Evolutionary conservation across 2,888 invertebrate genomes (phyloP).

Genomic region (Polymixis lichenea): DNA sequence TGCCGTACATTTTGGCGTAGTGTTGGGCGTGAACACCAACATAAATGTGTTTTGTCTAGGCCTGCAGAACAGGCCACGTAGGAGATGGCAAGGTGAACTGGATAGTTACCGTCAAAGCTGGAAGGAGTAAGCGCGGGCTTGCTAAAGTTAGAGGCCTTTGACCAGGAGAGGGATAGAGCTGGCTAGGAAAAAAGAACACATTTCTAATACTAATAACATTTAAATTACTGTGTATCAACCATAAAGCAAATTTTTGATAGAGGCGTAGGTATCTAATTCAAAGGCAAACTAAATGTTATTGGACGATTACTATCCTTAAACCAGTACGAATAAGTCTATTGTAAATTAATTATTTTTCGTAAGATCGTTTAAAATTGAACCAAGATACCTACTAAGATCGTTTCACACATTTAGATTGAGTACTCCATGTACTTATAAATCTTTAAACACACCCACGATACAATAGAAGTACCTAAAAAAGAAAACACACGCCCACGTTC

Average conservation of each 20-base stretch:
- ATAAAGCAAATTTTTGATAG: background rate
- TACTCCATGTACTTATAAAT: background rate
- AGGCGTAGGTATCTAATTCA: background rate
- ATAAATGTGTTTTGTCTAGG: too few relatives aligned
- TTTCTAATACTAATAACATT: background rate
- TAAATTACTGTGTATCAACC: background rate
- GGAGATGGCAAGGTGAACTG: background rate
- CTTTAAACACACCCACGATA: background rate
- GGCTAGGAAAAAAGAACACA: background rate
- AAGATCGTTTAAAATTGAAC: background rate
- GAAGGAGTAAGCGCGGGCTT: background rate
- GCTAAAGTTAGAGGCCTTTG: background rate
- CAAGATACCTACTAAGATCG: background rate
- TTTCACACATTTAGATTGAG: background rate
- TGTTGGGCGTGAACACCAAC: too few relatives aligned
- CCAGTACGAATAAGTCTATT: background rate
- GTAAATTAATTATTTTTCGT: background rate
- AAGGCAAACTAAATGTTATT: too few relatives aligned
- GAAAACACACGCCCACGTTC: conserved; percentile 12
- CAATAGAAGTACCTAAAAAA: background rate
- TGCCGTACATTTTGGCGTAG: too few relatives aligned
- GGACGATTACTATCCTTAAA: background rate
- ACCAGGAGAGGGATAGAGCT: background rate
- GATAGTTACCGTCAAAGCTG: background rate
- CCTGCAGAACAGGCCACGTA: background rate